Conservation (phyloP, 2,888 invertebrate genomes). For the Sepiola atlantica region DNA sequence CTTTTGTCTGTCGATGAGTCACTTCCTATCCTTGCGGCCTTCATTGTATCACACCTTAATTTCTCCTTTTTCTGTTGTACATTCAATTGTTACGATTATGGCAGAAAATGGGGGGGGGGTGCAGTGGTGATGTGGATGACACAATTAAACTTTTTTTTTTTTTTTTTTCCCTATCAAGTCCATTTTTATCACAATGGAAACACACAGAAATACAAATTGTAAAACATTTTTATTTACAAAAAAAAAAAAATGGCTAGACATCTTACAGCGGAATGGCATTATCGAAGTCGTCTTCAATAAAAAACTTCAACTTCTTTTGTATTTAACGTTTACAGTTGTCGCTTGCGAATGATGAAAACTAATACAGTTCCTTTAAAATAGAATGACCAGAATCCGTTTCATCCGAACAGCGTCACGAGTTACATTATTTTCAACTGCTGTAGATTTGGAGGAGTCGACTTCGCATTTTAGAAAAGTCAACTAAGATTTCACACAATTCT, state of each 20-base stretch:
- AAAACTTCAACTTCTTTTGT: background rate
- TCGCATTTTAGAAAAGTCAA: background rate
- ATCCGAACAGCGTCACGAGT: too few relatives aligned
- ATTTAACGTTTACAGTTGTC: background rate
- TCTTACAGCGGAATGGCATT: background rate
- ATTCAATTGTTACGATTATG: background rate
- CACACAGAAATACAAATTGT: background rate
- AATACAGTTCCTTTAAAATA: background rate
- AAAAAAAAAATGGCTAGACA: background rate
- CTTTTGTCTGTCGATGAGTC: too few relatives aligned
- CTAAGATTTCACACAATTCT: constrained; percentile 38
- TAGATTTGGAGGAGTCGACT: background rate
- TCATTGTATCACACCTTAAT: too few relatives aligned
- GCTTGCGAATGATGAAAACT: background rate
- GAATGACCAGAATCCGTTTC: background rate
- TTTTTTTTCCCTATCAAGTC: background rate
- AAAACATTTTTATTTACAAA: background rate
- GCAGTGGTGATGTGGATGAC: too few relatives aligned
- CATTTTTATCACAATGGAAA: background rate
- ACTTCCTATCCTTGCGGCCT: too few relatives aligned
- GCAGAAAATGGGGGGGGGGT: background rate
- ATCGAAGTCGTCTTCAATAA: background rate
- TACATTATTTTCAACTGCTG: background rate
- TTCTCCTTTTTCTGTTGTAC: too few relatives aligned
- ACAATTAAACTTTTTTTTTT: background rate